Evolutionary conservation across 2,888 invertebrate genomes (phyloP).

Genomic region (Melanostoma mellinum): DNA sequence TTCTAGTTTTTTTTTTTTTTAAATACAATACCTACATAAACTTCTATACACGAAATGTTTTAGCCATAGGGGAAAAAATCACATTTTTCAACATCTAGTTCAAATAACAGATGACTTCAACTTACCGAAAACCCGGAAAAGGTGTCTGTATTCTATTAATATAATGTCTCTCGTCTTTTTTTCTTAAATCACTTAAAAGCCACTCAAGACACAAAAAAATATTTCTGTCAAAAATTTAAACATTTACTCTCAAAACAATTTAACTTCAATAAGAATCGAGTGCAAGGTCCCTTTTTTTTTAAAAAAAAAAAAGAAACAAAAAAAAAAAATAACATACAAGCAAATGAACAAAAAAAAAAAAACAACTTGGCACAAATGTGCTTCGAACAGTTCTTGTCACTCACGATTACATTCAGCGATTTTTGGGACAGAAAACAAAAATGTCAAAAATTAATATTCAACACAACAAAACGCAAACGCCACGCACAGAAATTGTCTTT

Average conservation of each 20-base stretch:
- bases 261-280: constrained; percentile 17
- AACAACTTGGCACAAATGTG: constrained; percentile 50
- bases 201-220: constrained; percentile 20
- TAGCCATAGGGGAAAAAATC: not conserved
- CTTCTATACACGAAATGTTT: no score
- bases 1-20: no score
- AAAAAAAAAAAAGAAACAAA: not conserved
- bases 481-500: constrained; percentile 38
- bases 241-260: constrained; percentile 36
- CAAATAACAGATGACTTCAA: constrained; percentile 8
- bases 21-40: no score
- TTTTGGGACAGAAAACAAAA: constrained; percentile 27
- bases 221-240: constrained; percentile 39
- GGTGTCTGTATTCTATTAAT: not conserved
- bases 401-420: constrained; percentile 44
- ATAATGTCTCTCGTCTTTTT: not conserved
- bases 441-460: constrained; percentile 35
- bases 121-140: constrained; percentile 18
- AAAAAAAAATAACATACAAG: not conserved
- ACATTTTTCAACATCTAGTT: constrained; percentile 4
- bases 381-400: constrained; percentile 46
- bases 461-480: constrained; percentile 27
- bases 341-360: not conserved
- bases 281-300: constrained; percentile 56
- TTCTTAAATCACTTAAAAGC: constrained; percentile 31